These are phyloP conservation scores for Ptilodon capucinus DNA, from an alignment of 2,888 invertebrate species.

Conservation along the genomic window DNA sequence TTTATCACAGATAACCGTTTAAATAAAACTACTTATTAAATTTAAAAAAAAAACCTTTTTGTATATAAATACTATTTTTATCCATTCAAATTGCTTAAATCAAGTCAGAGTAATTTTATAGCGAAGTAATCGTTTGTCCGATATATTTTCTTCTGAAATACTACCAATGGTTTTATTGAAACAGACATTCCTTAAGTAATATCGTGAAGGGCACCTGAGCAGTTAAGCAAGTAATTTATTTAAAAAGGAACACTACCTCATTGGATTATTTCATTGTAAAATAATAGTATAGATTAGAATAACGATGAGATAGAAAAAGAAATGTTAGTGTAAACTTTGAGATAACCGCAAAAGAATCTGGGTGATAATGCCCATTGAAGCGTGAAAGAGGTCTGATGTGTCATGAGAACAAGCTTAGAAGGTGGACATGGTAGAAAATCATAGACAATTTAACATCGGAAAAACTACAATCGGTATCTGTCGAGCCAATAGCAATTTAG, in stretches of 20 bases:
- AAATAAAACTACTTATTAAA: too few species aligned
- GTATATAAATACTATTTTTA: too few species aligned
- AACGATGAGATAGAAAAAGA: background rate
- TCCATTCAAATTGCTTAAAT: background rate
- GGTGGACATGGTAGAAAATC: background rate
- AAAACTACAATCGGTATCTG: too few species aligned
- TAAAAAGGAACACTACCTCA: conserved; percentile 4
- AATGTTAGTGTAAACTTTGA: background rate
- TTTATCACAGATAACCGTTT: too few species aligned
- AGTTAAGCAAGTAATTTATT: conserved; percentile 10
- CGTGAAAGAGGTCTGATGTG: background rate
- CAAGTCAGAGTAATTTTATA: background rate
- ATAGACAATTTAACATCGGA: too few species aligned
- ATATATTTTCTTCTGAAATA: background rate
- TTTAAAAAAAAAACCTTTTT: too few species aligned
- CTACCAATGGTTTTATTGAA: conserved; percentile 3
- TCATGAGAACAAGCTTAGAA: background rate
- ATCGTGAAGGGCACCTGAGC: conserved; percentile 15
- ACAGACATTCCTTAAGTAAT: conserved; percentile 14
- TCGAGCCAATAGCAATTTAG: background rate
- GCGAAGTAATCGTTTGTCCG: background rate
- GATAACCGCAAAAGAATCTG: background rate
- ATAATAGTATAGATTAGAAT: background rate
- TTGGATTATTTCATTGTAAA: background rate
- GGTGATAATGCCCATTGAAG: background rate